Conservation (phyloP, 2,113 vertebrate genomes). For the Scomber japonicus region DNA sequence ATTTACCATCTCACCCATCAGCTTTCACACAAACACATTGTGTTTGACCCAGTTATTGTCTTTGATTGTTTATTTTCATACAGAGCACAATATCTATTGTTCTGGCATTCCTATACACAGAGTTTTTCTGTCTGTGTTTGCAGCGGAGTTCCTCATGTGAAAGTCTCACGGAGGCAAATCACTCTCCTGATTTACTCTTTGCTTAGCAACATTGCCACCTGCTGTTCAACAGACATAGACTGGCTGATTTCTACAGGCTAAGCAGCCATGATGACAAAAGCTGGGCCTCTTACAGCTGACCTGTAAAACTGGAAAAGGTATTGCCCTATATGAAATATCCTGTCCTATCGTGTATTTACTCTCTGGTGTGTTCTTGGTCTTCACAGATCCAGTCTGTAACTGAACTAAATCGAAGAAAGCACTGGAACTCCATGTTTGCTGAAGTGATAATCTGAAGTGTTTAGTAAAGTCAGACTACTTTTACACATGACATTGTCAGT, state of each 20-base stretch:
- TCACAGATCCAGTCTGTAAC: not conserved
- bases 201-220: conserved; percentile 73
- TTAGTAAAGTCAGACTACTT: not conserved
- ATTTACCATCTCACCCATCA: not conserved
- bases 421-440: not conserved
- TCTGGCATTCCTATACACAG: conserved; percentile 4
- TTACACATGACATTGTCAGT: not conserved
- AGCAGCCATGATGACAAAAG: not conserved
- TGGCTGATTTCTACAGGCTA: not conserved
- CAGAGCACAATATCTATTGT: conserved; percentile 33
- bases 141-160: conserved; percentile 21
- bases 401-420: not conserved
- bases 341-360: not conserved
- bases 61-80: conserved; percentile 29
- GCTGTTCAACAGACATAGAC: conserved; percentile 42
- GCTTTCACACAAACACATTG: not conserved
- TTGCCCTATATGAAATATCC: not conserved
- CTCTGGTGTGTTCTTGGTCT: not conserved
- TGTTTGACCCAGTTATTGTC: conserved; percentile 28
- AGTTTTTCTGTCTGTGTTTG: conserved; percentile 12
- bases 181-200: conserved; percentile 15
- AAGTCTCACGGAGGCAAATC: not conserved
- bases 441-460: not conserved
- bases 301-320: not conserved
- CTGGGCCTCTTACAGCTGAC: not conserved